These are phyloP conservation scores for Euclidia mi DNA, from an alignment of 2,888 invertebrate species.

Conservation along the genomic window DNA sequence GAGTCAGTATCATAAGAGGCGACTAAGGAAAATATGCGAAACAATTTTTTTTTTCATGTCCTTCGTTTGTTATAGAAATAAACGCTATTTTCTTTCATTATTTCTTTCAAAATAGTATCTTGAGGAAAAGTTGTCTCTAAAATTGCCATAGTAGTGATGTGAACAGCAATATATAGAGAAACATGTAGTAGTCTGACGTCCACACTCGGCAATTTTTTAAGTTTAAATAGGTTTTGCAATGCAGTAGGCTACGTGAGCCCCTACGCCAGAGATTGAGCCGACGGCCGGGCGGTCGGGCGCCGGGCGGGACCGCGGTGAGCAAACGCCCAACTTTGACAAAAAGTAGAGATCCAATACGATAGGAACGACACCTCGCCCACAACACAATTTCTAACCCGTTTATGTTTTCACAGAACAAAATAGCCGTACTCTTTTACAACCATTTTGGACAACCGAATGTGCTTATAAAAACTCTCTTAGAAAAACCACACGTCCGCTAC, in stretches of 20 bases:
- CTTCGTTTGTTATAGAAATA: too few species aligned
- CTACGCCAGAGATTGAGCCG: conserved; percentile 72
- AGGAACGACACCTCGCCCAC: conserved; percentile 54
- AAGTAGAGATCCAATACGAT: conserved; percentile 71
- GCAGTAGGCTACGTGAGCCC: conserved; percentile 63
- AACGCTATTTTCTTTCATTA: too few species aligned
- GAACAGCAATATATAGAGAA: neutral
- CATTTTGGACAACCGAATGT: neutral
- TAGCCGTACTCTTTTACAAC: neutral
- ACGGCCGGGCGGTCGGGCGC: too few species aligned
- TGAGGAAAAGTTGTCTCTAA: too few species aligned
- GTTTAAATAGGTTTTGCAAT: conserved; percentile 72
- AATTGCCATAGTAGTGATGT: neutral
- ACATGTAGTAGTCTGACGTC: neutral
- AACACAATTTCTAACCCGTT: conserved; percentile 10
- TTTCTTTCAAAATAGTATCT: too few species aligned
- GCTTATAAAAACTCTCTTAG: conserved; percentile 16
- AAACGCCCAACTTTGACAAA: conserved; percentile 79
- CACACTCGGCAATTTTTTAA: conserved; percentile 63
- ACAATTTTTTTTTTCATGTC: too few species aligned
- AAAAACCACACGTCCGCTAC: conserved; percentile 31
- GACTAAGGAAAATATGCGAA: too few species aligned
- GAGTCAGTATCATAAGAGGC: too few species aligned
- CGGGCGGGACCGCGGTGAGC: too few species aligned
- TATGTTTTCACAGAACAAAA: conserved; percentile 4